Evolutionary conservation across 2,888 invertebrate genomes (phyloP), one percentile per base, ranked within the genome.

Genomic region (Linnaemya tessellans): DNA sequence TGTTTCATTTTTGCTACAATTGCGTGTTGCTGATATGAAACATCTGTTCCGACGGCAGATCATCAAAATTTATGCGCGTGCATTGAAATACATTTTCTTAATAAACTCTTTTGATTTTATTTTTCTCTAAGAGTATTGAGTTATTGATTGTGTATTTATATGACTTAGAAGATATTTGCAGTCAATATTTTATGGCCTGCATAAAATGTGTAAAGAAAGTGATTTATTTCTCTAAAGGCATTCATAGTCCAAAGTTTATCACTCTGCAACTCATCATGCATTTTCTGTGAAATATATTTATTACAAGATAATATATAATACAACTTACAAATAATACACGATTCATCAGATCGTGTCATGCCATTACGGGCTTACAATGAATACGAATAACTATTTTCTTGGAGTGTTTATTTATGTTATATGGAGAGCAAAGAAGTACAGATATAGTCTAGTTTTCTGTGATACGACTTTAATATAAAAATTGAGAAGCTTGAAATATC

Each of bases 21-120:
- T 54, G 13, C 7, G 38, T 5, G 11, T 56, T 68, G 43, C 41
- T 68, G 74, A 80, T 68, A 62, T 25, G 30, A 80, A 80, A 67
- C 80, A 80, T 74, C 49, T 80, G 74, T n/a, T 58, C 2, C n/a
- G 15, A 35, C 68, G 38, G 60, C 60, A 74, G 74, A 80, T 74
- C 74, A 74, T 73, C 80, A 65, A 80, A 65, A 35, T 74, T 60
- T 67, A 18, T 56, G 43, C 22, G 20, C 30, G 5, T 43, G 30
- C 35, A 43, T 54, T 30, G 1, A 30, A 25, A 22, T 46, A 38
- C 1, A 56, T 25, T 43, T 62, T 38, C 51, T 41, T 70, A 62
- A 79, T 71, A 67, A 62, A 79, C 54, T 79, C 51, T 64, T 43
- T 70, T 43, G n/a, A 25, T n/a, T 58, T 77, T 25, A 25, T 15